Evolutionary conservation across 1,140 invertebrate species (phyloP).

Genomic region (Dufourea novaeangliae): DNA sequence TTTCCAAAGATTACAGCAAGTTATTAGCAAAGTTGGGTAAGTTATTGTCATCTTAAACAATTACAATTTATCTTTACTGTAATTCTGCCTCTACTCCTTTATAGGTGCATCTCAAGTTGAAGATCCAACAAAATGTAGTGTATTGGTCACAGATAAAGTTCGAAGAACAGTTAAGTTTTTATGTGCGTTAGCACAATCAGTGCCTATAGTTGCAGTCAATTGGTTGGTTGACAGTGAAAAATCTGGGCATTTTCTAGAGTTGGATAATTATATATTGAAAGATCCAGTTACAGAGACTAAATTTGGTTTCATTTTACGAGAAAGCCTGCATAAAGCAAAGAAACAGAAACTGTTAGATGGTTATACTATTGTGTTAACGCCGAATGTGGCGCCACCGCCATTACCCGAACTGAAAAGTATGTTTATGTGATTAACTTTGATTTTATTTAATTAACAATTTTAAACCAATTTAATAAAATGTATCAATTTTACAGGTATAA

Average conservation of each 20-base stretch:
- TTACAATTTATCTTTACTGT: neutral
- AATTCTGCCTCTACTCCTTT: slow-evolving; percentile 24
- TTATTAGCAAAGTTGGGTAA: slow-evolving; percentile 65
- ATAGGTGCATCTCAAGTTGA: slow-evolving; percentile 76
- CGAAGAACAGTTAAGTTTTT: slow-evolving; percentile 82
- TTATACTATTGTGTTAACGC: slow-evolving; percentile 76
- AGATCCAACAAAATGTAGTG: slow-evolving; percentile 71
- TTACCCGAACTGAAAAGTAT: slow-evolving; percentile 81
- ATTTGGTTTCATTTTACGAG: slow-evolving; percentile 76
- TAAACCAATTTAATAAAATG: neutral
- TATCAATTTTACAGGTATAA: slow-evolving; percentile 75
- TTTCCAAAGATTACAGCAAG: slow-evolving; percentile 50
- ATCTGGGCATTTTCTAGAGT: slow-evolving; percentile 70
- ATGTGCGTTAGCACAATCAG: slow-evolving; percentile 76
- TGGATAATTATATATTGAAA: slow-evolving; percentile 75
- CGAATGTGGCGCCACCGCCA: slow-evolving; percentile 76
- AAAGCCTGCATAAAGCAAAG: slow-evolving; percentile 75
- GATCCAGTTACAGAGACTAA: slow-evolving; percentile 77
- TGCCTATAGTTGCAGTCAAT: slow-evolving; percentile 78
- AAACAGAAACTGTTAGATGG: slow-evolving; percentile 73
- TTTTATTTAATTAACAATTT: neutral
- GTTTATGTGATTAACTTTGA: neutral
- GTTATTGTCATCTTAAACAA: neutral
- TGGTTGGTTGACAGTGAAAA: slow-evolving; percentile 78
- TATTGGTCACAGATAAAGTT: slow-evolving; percentile 82